These are phyloP conservation scores for Venustoraphidia nigricollis DNA, from an alignment of 2,888 invertebrate species.

Conservation along the genomic window DNA sequence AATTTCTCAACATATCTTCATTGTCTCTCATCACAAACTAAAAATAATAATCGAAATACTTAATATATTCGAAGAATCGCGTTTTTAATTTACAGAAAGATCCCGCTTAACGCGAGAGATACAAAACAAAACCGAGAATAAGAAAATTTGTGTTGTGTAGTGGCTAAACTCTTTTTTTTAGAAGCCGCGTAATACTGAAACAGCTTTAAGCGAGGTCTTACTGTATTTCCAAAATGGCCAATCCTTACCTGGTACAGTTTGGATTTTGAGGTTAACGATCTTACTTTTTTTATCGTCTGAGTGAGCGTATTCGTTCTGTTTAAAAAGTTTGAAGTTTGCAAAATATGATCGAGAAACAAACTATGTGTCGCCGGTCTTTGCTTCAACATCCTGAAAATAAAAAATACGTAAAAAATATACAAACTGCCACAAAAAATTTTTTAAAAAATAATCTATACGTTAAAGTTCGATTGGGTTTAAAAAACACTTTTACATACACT, in stretches of 20 bases:
- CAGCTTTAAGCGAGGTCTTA: too few relatives aligned
- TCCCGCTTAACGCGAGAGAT: too few relatives aligned
- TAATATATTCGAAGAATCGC: too few relatives aligned
- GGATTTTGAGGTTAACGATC: slow-evolving; percentile 14
- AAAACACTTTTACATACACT: too few relatives aligned
- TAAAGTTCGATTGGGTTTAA: not conserved
- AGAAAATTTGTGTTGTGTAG: too few relatives aligned
- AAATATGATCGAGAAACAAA: slow-evolving; percentile 65
- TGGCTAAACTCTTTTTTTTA: too few relatives aligned
- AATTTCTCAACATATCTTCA: slow-evolving; percentile 60
- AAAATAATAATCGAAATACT: slow-evolving; percentile 8
- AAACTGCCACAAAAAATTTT: not conserved
- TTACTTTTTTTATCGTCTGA: not conserved
- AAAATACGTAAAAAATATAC: not conserved
- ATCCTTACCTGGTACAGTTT: slow-evolving; percentile 22
- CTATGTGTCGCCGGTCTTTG: slow-evolving; percentile 69
- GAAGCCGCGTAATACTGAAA: too few relatives aligned
- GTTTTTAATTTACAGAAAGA: too few relatives aligned
- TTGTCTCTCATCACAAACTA: slow-evolving; percentile 24
- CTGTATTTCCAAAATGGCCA: not conserved
- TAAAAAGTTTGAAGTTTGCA: slow-evolving; percentile 30
- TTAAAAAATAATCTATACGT: slow-evolving; percentile 1
- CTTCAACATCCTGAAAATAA: slow-evolving; percentile 43
- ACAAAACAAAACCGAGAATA: too few relatives aligned
- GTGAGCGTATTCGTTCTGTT: slow-evolving; percentile 9